Evolutionary conservation across 2,113 vertebrate species (phyloP).

Genomic region (Otocyon megalotis): DNA sequence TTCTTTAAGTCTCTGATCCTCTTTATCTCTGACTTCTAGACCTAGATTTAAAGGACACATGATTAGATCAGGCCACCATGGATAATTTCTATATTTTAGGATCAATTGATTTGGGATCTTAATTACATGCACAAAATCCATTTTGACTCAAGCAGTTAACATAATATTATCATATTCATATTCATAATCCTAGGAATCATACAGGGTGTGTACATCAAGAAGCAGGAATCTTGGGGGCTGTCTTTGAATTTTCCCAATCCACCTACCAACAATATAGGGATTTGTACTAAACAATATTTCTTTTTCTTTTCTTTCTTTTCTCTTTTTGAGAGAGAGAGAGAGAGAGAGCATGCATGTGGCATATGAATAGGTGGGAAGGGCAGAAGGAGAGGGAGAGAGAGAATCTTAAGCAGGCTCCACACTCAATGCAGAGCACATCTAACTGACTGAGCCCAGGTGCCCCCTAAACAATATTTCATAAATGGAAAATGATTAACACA

Average conservation of each 20-base stretch:
- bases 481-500: background rate
- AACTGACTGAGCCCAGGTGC: background rate
- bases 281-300: background rate
- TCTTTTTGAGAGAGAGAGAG: background rate
- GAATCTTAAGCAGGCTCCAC: background rate
- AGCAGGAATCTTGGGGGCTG: background rate
- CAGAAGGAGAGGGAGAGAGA: background rate
- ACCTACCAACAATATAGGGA: background rate
- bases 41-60: background rate
- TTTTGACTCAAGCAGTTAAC: background rate
- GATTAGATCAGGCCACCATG: background rate
- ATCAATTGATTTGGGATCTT: background rate
- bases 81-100: background rate
- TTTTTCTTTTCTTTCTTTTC: background rate
- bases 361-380: background rate
- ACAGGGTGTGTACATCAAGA: background rate
- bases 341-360: background rate
- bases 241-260: background rate
- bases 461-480: background rate
- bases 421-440: background rate
- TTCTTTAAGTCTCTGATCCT: background rate
- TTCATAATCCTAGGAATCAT: background rate
- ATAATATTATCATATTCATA: background rate
- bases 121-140: background rate
- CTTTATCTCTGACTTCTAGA: background rate